Conservation (phyloP, 2,888 invertebrate species). For the Ectobius pallidus region DNA sequence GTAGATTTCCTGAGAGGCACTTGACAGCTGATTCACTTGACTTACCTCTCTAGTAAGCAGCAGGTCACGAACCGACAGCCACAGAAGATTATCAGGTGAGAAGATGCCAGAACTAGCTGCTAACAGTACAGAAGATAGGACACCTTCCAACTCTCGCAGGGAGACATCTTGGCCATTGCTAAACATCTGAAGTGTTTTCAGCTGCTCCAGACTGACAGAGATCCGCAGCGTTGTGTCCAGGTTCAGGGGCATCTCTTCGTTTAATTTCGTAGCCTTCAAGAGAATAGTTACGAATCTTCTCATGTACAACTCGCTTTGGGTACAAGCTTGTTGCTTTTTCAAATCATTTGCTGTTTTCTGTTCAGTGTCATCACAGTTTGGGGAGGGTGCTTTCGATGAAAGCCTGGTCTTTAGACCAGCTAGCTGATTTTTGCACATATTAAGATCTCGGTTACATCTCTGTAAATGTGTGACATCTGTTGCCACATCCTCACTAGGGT, state of each 20-base stretch:
- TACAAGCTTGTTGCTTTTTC: constrained; percentile 1
- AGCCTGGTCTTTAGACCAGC: too few relatives aligned
- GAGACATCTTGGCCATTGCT: constrained; percentile 5
- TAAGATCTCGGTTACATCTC: too few relatives aligned
- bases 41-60: neutral
- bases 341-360: too few relatives aligned
- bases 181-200: constrained; percentile 9
- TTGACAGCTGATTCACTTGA: neutral
- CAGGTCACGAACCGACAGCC: neutral
- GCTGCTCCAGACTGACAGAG: neutral
- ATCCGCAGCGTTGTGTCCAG: neutral
- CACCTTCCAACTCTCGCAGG: constrained; percentile 11
- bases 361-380: too few relatives aligned
- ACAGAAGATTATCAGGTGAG: neutral
- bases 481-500: too few relatives aligned
- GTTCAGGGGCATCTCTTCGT: neutral
- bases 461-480: too few relatives aligned
- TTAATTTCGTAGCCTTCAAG: constrained; percentile 8
- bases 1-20: too few relatives aligned
- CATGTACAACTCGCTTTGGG: constrained; percentile 3
- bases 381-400: too few relatives aligned
- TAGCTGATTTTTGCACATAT: too few relatives aligned
- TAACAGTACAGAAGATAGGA: constrained; percentile 3
- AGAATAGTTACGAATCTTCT: constrained; percentile 26
- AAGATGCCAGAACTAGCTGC: neutral